phyloP scores from a whole-genome alignment of 2,888 invertebrate species.

The Dysmachus trigonus region DNA sequence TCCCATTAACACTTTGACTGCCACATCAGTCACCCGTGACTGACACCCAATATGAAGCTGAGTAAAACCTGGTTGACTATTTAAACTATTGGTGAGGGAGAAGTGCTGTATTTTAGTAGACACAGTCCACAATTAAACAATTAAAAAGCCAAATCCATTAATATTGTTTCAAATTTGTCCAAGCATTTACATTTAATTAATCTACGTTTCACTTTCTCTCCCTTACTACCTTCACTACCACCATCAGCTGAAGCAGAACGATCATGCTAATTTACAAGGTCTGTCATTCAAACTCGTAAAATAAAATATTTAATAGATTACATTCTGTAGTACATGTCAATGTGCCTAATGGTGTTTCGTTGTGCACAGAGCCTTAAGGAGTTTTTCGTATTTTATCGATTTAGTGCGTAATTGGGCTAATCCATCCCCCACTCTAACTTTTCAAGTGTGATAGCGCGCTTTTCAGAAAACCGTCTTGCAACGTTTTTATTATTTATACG shows the following conservation, averaged over 20 bases:
- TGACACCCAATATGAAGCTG: too few species aligned
- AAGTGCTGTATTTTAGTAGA: too few species aligned
- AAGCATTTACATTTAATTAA: neutral
- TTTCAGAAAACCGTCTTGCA: neutral
- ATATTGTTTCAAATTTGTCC: neutral
- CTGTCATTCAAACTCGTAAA: neutral
- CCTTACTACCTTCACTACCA: neutral
- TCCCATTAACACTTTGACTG: too few species aligned
- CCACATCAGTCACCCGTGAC: too few species aligned
- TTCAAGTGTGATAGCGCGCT: neutral
- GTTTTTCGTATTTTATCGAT: conserved; percentile 27
- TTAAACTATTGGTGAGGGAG: too few species aligned
- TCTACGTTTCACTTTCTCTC: neutral
- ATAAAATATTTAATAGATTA: conserved; percentile 1
- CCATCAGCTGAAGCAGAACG: neutral
- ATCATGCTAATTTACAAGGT: conserved; percentile 5
- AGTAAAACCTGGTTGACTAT: too few species aligned
- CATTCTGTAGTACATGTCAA: neutral
- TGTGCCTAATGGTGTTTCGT: neutral
- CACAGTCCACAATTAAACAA: neutral
- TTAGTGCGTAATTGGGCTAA: conserved; percentile 28
- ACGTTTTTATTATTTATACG: neutral
- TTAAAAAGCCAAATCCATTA: neutral
- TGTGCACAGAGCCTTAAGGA: neutral
- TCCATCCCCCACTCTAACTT: neutral